A percentile compares a stretch with the other conserved stretches of the same genome.
These are phyloP conservation scores for Cottus gobio DNA, from an alignment of 2,113 vertebrate species.

Conservation along the genomic window DNA sequence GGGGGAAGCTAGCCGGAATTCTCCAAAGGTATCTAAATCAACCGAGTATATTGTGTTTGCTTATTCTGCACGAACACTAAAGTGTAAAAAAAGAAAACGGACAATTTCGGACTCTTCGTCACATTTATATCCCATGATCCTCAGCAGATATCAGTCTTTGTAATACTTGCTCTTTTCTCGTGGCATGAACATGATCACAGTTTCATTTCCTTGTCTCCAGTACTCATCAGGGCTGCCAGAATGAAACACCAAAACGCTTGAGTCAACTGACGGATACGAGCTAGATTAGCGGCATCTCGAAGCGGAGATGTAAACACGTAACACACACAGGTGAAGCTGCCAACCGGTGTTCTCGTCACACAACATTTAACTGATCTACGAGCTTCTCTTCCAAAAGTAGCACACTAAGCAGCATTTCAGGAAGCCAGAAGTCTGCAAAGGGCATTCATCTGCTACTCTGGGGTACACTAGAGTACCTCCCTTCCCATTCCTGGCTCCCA, in stretches of 20 bases:
- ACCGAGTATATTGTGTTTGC: not conserved
- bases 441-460: slow-evolving; percentile 28
- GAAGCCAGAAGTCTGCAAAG: slow-evolving; percentile 37
- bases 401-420: slow-evolving; percentile 35
- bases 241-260: slow-evolving; percentile 29
- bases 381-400: slow-evolving; percentile 33
- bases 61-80: not conserved
- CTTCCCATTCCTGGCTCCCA: not conserved
- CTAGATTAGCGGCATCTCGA: slow-evolving; percentile 34
- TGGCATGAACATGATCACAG: slow-evolving; percentile 6
- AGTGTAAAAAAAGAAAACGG: not conserved
- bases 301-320: slow-evolving; percentile 20
- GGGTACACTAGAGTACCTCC: slow-evolving; percentile 14
- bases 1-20: not conserved
- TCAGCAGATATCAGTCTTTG: not conserved
- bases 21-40: not conserved
- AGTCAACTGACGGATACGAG: slow-evolving; percentile 48
- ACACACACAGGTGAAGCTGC: slow-evolving; percentile 56
- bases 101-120: not conserved
- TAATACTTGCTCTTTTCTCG: not conserved
- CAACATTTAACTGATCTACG: slow-evolving; percentile 66
- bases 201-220: slow-evolving; percentile 18
- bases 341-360: slow-evolving; percentile 52
- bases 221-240: slow-evolving; percentile 39
- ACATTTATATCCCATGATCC: slow-evolving; percentile 1